Evolutionary conservation across 2,113 vertebrate species (phyloP), one percentile per base, ranked within the genome.

Genomic region (Pelecanus crispus): DNA sequence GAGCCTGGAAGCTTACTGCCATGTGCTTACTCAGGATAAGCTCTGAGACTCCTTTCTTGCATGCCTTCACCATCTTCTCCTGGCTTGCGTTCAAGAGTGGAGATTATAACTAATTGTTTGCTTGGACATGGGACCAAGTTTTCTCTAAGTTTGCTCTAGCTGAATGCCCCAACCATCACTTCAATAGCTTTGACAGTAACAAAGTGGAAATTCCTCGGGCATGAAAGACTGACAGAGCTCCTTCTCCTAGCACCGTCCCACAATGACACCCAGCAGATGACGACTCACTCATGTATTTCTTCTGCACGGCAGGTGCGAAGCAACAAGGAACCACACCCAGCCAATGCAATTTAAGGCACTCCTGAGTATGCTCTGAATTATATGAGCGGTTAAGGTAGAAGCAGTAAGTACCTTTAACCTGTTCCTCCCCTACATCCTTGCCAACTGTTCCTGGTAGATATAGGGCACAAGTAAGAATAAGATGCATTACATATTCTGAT

Each of bases 1-100:
- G 84, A 92, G 94, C 56, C 75, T 84, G 67, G 78, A 97, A 97
- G 93, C 73, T 97, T 94, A 77, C 45, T 91, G 90, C 87, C 92
- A 90, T 66, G 84, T 96, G 71, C 85, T 83, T 72, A 13, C 67
- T 81, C 20, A 7, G 92, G 88, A 96, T 94, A 96, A 92, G 72
- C 87, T 86, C 70, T 38, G 28, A 92, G 45, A 36, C 38, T 66
- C 0, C 1, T 74, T 70, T 88, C 56, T 80, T 92, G 53, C 86
- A 87, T 88, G 91, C 78, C 62, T 95, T 94, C 81, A 50, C 90
- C 75, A 52, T 71, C 81, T 97, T 88, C 67, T 88, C 45, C 86
- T 92, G 91, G 90, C 85, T 97, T 91, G 67, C 26, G 88, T 77
- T 92, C 95, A 97, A 80, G 85, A 95, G 49, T 26, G 20, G 45